Evolutionary conservation across 2,888 invertebrate genomes (phyloP).

Genomic region (Allolobophora icterica): DNA sequence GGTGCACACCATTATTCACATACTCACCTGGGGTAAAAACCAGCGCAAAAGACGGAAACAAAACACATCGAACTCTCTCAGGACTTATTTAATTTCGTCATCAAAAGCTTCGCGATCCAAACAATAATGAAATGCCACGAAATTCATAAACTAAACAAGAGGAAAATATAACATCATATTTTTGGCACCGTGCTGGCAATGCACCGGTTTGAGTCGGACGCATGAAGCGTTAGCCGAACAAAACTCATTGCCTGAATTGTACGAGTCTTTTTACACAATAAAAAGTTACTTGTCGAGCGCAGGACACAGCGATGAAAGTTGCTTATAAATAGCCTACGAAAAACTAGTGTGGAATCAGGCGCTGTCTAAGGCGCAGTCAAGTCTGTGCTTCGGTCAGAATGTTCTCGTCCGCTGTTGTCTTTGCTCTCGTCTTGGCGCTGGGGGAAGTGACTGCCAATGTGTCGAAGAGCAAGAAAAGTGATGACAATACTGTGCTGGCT

Average conservation of each 20-base stretch:
- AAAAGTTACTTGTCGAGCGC: too few species aligned
- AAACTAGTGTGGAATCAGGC: background rate
- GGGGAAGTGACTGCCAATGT: background rate
- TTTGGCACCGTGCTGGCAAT: background rate
- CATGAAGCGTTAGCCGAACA: background rate
- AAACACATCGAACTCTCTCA: background rate
- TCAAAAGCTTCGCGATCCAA: background rate
- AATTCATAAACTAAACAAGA: constrained; percentile 1
- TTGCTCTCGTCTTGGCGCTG: background rate
- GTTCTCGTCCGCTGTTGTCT: background rate
- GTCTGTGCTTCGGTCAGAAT: too few species aligned
- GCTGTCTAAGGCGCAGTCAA: background rate
- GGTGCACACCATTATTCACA: background rate
- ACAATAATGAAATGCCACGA: background rate
- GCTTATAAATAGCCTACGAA: background rate
- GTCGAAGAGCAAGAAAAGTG: too few species aligned
- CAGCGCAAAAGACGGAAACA: background rate
- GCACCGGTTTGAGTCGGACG: background rate
- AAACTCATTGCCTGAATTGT: too few species aligned
- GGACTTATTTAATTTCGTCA: background rate
- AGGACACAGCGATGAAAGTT: background rate
- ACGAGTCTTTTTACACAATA: background rate
- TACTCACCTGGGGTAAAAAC: background rate
- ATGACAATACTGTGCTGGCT: too few species aligned
- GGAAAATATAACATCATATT: background rate